phyloP scores from a whole-genome alignment of 2,888 invertebrate species.

The Drosophila tripunctata region DNA sequence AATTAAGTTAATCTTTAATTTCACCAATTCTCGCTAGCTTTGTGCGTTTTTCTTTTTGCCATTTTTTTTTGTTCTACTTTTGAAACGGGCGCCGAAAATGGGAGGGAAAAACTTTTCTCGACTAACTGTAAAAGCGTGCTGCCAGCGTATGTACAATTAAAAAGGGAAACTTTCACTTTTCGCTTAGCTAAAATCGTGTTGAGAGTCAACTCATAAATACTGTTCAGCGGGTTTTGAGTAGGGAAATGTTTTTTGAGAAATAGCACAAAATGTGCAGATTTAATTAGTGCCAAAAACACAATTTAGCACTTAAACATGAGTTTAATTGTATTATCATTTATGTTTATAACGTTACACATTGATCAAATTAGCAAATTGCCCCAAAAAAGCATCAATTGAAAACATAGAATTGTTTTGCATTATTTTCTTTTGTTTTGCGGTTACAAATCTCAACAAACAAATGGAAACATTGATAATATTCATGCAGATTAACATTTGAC shows the following conservation, averaged over 20 bases:
- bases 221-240: conserved; percentile 14
- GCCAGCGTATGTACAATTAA: conserved; percentile 54
- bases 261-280: conserved; percentile 70
- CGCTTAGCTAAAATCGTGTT: conserved; percentile 37
- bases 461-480: conserved; percentile 45
- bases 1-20: conserved; percentile 55
- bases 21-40: conserved; percentile 78
- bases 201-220: conserved; percentile 29
- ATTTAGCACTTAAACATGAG: conserved; percentile 45
- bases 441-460: conserved; percentile 44
- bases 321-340: conserved; percentile 48
- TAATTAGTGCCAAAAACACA: conserved; percentile 59
- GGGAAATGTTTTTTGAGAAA: conserved; percentile 12
- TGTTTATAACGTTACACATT: conserved; percentile 51
- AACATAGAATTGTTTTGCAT: conserved; percentile 18
- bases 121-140: conserved; percentile 20
- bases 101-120: not conserved
- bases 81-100: too few species aligned
- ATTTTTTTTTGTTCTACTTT: conserved; percentile 10
- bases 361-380: conserved; percentile 41
- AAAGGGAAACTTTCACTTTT: conserved; percentile 16
- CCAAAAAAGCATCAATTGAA: conserved; percentile 48
- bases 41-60: conserved; percentile 60
- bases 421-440: conserved; percentile 3
- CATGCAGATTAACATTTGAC: conserved; percentile 42